A percentile compares a stretch with the other conserved stretches of the same genome.
Evolutionary conservation across 2,113 vertebrate genomes (phyloP).

Genomic region (Asarcornis scutulata): DNA sequence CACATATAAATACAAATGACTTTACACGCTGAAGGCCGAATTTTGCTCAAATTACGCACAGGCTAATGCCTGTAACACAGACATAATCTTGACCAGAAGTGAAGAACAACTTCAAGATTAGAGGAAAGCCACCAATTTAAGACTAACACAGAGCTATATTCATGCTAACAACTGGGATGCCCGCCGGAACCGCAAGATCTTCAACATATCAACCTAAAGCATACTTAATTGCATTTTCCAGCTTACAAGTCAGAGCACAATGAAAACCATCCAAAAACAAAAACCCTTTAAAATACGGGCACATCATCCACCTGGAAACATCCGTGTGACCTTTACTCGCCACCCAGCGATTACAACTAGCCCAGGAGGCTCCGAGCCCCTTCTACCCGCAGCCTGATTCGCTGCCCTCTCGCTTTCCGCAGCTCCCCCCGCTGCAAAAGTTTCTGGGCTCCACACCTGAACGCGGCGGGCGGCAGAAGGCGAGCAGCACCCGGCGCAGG

Average conservation of each 20-base stretch:
- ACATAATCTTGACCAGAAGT: background rate
- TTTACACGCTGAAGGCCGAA: background rate
- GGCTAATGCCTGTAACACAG: background rate
- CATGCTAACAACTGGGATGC: slow-evolving; percentile 1
- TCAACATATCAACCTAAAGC: background rate
- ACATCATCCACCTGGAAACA: background rate
- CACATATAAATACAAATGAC: slow-evolving; percentile 18
- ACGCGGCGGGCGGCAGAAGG: background rate
- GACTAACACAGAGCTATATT: background rate
- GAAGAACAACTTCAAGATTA: background rate
- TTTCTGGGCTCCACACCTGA: slow-evolving; percentile 59
- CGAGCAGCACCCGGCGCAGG: background rate
- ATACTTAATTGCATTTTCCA: background rate
- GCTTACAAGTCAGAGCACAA: background rate
- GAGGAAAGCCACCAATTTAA: background rate
- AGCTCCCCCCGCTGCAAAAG: slow-evolving; percentile 18
- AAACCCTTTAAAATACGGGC: background rate
- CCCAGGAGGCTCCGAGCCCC: slow-evolving; percentile 7
- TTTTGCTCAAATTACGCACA: slow-evolving; percentile 7
- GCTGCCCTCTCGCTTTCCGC: slow-evolving; percentile 22
- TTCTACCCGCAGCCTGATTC: slow-evolving; percentile 1
- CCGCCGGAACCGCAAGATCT: background rate
- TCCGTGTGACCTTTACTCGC: slow-evolving; percentile 36
- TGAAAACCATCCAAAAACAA: background rate
- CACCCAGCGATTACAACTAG: slow-evolving; percentile 13